Conservation (phyloP, 37 sponge, comb jelly and placozoan genomes). For the Spongilla lacustris region DNA sequence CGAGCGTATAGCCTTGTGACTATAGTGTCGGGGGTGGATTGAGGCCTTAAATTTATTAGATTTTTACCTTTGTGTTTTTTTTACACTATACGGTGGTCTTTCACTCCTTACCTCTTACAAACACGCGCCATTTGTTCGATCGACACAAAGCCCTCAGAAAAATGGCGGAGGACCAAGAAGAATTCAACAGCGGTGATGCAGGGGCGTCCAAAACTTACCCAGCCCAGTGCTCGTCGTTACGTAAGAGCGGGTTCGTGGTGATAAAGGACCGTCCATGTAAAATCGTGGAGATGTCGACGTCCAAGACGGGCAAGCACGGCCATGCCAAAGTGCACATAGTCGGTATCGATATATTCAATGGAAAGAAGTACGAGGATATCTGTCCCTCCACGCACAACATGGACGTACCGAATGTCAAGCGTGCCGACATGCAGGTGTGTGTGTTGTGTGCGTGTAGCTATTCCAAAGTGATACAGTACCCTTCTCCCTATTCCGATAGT, state of each 20-base stretch:
- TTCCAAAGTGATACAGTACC: no score
- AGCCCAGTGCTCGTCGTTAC: constrained; percentile 87
- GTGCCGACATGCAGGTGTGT: constrained; percentile 90
- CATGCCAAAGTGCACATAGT: constrained; percentile 96
- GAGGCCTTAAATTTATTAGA: no score
- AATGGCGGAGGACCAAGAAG: constrained; percentile 74
- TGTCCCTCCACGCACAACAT: constrained; percentile 97
- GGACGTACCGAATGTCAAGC: constrained; percentile 85
- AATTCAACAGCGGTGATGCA: constrained; percentile 73
- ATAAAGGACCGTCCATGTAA: constrained; percentile 92
- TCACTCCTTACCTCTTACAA: neutral
- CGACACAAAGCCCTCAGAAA: no score
- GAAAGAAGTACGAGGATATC: constrained; percentile 96
- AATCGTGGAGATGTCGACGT: constrained; percentile 98
- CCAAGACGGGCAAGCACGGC: constrained; percentile 99
- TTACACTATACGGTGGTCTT: neutral
- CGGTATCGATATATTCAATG: constrained; percentile 91
- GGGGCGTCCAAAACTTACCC: constrained; percentile 91
- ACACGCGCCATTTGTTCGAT: neutral
- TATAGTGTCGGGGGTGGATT: neutral
- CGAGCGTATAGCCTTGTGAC: neutral
- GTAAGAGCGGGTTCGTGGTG: constrained; percentile 87
- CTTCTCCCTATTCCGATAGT: constrained; percentile 14
- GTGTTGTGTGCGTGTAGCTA: neutral
- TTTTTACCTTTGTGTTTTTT: neutral